Evolutionary conservation across 2,888 invertebrate species (phyloP).

Genomic region (Torymus texanus): DNA sequence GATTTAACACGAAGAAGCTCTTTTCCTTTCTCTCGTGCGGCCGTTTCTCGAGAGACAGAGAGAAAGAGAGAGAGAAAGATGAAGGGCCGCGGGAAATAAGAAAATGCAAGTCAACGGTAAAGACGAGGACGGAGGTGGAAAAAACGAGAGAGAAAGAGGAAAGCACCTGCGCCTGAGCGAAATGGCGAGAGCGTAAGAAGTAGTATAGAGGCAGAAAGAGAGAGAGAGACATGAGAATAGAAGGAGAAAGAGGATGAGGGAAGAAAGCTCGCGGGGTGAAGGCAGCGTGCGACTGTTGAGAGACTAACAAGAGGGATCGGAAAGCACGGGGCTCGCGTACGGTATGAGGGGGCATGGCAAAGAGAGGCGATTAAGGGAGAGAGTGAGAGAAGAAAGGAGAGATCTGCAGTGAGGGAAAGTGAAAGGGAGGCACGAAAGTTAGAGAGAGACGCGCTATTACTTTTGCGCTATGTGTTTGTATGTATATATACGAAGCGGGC

Average conservation of each 20-base stretch:
- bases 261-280: constrained; percentile 19
- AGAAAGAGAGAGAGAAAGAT: constrained; percentile 21
- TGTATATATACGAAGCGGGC: constrained; percentile 56
- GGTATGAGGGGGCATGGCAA: background rate
- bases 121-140: background rate
- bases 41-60: background rate
- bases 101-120: constrained; percentile 44
- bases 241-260: background rate
- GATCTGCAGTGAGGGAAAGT: constrained; percentile 15
- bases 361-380: constrained; percentile 47
- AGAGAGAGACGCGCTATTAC: constrained; percentile 63
- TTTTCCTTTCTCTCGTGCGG: background rate
- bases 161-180: too few relatives aligned
- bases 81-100: constrained; percentile 31
- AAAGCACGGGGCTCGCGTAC: background rate
- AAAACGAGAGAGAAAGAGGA: background rate
- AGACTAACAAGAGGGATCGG: constrained; percentile 46
- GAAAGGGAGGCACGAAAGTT: constrained; percentile 14
- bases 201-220: constrained; percentile 30
- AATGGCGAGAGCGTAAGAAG: constrained; percentile 46
- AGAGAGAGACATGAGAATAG: constrained; percentile 11
- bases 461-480: constrained; percentile 53
- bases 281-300: constrained; percentile 30
- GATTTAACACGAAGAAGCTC: constrained; percentile 27
- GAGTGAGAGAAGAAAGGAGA: constrained; percentile 9